Evolutionary conservation across 2,113 vertebrate species (phyloP), one percentile per base, ranked within the genome.

Genomic region (Scalopus aquaticus): DNA sequence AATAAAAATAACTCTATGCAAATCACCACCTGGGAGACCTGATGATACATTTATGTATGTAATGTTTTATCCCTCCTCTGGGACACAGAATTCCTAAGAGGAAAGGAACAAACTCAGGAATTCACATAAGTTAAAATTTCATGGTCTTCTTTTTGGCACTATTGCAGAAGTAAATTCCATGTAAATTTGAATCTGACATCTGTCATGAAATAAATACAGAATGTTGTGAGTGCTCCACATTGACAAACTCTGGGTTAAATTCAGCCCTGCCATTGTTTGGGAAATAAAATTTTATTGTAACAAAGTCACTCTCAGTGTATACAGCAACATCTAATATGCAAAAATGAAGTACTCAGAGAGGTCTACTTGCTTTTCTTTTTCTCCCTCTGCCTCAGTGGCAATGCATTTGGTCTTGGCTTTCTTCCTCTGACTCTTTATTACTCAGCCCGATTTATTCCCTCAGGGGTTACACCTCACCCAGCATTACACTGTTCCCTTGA

Each of bases 1-100:
- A 90, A 86, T 89, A 22, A 88, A 94, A 96, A 90, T 64, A 94
- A 94, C 49, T 86, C 26, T 15, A 46, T 90, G 69, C 17, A 90
- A 93, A 70, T 5, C 1, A 28, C 67, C 69, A 83, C 54, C n/a
- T 89, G 19, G 19, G 44, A 88, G 39, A 64, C 60, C 9, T 49
- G 22, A 67, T 6, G 10, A 44, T 60, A 2, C 77, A 39, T 80
- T 84, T 87, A 67, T 0, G 0, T 26, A 77, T 28, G 37, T 32
- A 65, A 69, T 35, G 28, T 49, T 87, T 67, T 16, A 3, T n/a
- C 2, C 28, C 16, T 51, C 0, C 22, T 76, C 32, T 83, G 77
- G 60, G 64, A 7, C 22, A 28, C 7, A 9, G 2, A 65, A 20
- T 5, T 51, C 9, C 46, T 81, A 5, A 20, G 17, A 85, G 70